Evolutionary conservation across 2,888 invertebrate genomes (phyloP).

Genomic region (Papilio demoleus): DNA sequence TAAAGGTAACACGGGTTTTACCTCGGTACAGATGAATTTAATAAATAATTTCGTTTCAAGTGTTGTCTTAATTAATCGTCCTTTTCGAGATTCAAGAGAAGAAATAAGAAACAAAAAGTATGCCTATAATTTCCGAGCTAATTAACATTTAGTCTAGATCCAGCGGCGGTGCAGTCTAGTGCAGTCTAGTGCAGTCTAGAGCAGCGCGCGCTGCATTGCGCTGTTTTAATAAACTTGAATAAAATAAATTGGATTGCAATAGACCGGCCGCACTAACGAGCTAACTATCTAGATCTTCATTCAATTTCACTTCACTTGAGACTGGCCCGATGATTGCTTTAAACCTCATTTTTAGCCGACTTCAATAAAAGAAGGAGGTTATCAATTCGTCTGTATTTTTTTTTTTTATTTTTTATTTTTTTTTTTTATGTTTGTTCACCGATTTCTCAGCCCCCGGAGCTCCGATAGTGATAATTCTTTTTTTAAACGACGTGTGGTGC

Average conservation of each 20-base stretch:
- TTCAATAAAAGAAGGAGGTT: too few species aligned
- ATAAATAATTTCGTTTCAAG: constrained; percentile 2
- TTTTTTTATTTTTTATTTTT: too few species aligned
- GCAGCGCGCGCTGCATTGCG: constrained; percentile 22
- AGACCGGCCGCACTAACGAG: constrained; percentile 18
- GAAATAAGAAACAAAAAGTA: constrained; percentile 16
- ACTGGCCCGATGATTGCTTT: not conserved
- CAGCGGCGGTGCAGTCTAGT: not conserved
- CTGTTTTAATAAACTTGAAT: constrained; percentile 33
- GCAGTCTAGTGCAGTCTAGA: too few species aligned
- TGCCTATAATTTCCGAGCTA: constrained; percentile 21
- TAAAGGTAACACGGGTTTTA: not conserved
- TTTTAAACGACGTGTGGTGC: too few species aligned
- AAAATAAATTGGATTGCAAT: constrained; percentile 35
- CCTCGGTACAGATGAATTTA: not conserved
- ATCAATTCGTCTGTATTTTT: too few species aligned
- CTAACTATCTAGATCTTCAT: constrained; percentile 26
- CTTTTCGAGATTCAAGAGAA: constrained; percentile 1
- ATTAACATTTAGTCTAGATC: constrained; percentile 24
- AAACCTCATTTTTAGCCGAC: not conserved
- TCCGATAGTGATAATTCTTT: too few species aligned
- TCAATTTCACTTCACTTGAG: constrained; percentile 13
- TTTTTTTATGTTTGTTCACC: too few species aligned
- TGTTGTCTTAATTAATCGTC: constrained; percentile 18
- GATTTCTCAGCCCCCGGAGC: too few species aligned